Evolutionary conservation across 2,888 invertebrate genomes (phyloP).

Genomic region (Trissolcus brochymenae): DNA sequence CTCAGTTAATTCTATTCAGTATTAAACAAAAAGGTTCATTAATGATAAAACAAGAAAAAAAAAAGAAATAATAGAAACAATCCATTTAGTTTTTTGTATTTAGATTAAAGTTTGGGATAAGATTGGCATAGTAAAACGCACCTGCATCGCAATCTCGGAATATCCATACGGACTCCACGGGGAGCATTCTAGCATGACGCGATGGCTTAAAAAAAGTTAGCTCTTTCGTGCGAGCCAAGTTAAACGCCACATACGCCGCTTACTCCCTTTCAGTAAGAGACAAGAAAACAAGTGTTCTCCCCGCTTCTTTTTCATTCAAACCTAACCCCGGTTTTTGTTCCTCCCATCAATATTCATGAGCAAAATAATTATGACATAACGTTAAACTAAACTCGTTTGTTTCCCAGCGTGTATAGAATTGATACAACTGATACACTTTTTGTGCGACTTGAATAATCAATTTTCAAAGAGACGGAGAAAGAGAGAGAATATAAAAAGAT

Average conservation of each 20-base stretch:
- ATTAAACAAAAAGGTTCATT: no score
- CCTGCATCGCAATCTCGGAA: slow-evolving; percentile 56
- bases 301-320: slow-evolving; percentile 36
- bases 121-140: slow-evolving; percentile 2
- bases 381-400: slow-evolving; percentile 9
- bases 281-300: slow-evolving; percentile 28
- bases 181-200: slow-evolving; percentile 62
- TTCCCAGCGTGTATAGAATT: slow-evolving; percentile 4
- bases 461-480: no score
- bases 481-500: no score
- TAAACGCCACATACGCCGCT: slow-evolving; percentile 35
- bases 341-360: slow-evolving; percentile 24
- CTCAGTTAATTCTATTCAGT: no score
- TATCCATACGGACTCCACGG: slow-evolving; percentile 59
- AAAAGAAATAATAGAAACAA: no score
- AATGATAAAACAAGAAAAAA: no score
- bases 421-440: background rate
- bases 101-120: slow-evolving; percentile 9
- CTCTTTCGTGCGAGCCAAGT: slow-evolving; percentile 44
- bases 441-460: background rate
- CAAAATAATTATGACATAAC: slow-evolving; percentile 29
- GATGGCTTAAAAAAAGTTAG: slow-evolving; percentile 39
- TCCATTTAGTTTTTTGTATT: no score
- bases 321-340: slow-evolving; percentile 16
- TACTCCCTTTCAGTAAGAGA: slow-evolving; percentile 36